Base-by-base conservation (phyloP, 2,888 invertebrate species). In the Drosophila quinaria region DNA sequence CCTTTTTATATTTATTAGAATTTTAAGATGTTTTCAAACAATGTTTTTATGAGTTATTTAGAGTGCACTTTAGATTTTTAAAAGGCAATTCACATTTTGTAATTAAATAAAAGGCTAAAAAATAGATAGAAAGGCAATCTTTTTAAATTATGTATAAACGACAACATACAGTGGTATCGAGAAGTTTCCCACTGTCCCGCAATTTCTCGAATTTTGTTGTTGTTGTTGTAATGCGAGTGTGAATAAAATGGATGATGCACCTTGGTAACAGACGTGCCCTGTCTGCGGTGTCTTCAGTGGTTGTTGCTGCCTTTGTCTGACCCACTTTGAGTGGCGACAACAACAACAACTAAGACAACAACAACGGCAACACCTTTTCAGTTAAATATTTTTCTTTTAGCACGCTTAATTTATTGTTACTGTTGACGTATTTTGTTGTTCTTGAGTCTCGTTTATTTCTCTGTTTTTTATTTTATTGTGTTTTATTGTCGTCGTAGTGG, bases 341-440 rank as follows among this genome's bases (percentile, higher is more conserved):
- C n/a, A 37, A 37, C n/a, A 37, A 37, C 37, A 37, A 8, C 29
- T 1, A 29, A 29, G 29, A 29, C 29, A 8, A 22, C 19, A 19
- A 58, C 65, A 60, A 50, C 69, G 67, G 70, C 79, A 76, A 79
- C 63, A 63, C 58, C 47, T 46, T 78, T 78, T 70, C 39, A 50
- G 59, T 46, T 63, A 42, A 49, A 42, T 64, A 61, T 65, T 59
- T 65, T 59, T 64, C 67, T 62, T 37, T 76, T 35, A 56, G 50
- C 68, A 62, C 64, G 64, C 60, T 66, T 79, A 70, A 76, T 78
- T 79, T 79, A 80, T 79, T 78, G 56, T 68, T 63, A 56, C 56
- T 63, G 51, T 50, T 58, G 70, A 63, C 35, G 63, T 63, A 50
- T 67, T 62, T 42, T 54, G 52, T 31, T 55, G 46, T 63, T 59